phyloP scores from a whole-genome alignment of 2,797 vertebrate species.

The Alcedo quadribrachys region DNA sequence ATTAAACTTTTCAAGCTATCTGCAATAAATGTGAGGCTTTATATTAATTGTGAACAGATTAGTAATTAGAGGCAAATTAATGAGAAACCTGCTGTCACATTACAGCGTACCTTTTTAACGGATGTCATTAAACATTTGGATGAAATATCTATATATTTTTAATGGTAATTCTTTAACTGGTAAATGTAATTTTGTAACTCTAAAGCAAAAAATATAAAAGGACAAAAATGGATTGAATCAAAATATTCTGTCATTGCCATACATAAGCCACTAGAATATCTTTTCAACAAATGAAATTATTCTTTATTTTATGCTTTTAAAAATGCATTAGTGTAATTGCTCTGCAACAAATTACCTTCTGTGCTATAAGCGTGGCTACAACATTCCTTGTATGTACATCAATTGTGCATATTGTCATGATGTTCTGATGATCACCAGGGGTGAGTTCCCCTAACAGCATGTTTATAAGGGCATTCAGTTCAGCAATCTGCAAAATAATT shows the following conservation, averaged over 20 bases:
- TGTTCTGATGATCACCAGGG: slow-evolving; percentile 87
- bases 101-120: slow-evolving; percentile 66
- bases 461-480: slow-evolving; percentile 93
- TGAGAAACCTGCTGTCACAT: slow-evolving; percentile 77
- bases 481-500: slow-evolving; percentile 88
- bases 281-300: slow-evolving; percentile 86
- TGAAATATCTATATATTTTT: slow-evolving; percentile 76
- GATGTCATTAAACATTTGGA: slow-evolving; percentile 82
- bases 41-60: slow-evolving; percentile 71
- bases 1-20: slow-evolving; percentile 44
- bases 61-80: slow-evolving; percentile 71
- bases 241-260: slow-evolving; percentile 92
- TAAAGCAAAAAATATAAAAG: slow-evolving; percentile 76
- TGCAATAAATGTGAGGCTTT: slow-evolving; percentile 59
- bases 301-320: slow-evolving; percentile 90
- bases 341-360: slow-evolving; percentile 93
- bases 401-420: slow-evolving; percentile 89
- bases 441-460: slow-evolving; percentile 90
- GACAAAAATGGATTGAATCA: slow-evolving; percentile 89
- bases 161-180: slow-evolving; percentile 79
- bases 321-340: slow-evolving; percentile 98
- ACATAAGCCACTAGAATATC: slow-evolving; percentile 87
- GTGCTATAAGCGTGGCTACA: slow-evolving; percentile 85
- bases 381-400: slow-evolving; percentile 89
- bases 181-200: slow-evolving; percentile 81